Conservation (phyloP, 2,113 vertebrate species). For the Okapia johnstoni region DNA sequence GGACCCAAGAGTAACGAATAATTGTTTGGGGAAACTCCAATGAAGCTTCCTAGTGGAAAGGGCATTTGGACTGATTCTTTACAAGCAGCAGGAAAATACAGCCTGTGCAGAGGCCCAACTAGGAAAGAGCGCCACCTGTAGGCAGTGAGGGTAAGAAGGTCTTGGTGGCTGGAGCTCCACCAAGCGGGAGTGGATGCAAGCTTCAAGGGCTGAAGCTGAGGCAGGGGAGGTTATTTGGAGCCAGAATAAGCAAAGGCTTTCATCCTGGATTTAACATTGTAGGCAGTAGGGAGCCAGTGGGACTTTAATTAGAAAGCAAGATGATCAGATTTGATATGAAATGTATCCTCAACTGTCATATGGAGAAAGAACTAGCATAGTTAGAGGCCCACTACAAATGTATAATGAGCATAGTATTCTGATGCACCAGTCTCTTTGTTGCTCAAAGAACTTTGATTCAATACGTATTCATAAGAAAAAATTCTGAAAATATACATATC, state of each 20-base stretch:
- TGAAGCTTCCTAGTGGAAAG: background rate
- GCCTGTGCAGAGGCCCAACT: background rate
- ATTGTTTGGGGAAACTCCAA: background rate
- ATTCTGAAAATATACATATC: background rate
- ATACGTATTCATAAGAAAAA: background rate
- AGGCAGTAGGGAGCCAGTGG: background rate
- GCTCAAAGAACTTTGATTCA: background rate
- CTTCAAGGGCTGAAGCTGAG: background rate
- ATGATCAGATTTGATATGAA: background rate
- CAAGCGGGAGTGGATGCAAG: fast-evolving
- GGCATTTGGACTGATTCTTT: background rate
- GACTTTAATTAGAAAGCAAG: background rate
- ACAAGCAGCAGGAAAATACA: background rate
- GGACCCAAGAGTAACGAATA: background rate
- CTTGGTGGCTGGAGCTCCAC: background rate
- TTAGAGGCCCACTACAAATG: background rate
- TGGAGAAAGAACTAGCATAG: background rate
- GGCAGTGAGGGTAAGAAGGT: background rate
- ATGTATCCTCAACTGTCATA: background rate
- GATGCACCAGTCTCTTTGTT: background rate
- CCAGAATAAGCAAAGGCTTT: background rate
- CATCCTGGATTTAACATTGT: background rate
- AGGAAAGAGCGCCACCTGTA: background rate
- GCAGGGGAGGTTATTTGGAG: too few species aligned
- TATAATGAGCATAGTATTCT: background rate